Conservation (phyloP, 2,888 invertebrate genomes). For the Nysson spinosus region DNA sequence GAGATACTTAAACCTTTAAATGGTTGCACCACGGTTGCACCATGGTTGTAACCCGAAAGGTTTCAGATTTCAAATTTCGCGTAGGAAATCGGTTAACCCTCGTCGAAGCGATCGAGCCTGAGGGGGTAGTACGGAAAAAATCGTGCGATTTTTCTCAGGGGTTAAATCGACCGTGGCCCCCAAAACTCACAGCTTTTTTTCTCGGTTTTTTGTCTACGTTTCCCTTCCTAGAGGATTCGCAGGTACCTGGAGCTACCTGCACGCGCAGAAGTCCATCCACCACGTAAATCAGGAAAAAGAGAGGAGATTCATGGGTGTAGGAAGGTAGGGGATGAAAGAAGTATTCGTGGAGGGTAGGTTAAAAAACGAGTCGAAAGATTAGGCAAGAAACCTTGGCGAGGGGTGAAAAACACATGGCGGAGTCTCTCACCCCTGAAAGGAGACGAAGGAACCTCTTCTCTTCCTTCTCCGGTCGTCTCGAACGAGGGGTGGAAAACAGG, state of each 20-base stretch:
- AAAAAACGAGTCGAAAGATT: too few relatives aligned
- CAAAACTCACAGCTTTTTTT: conserved; percentile 39
- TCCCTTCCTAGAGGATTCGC: conserved; percentile 30
- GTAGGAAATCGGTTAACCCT: conserved; percentile 76
- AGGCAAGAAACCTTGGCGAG: conserved; percentile 56
- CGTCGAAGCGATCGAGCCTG: conserved; percentile 49
- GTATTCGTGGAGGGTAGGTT: too few relatives aligned
- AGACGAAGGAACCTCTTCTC: conserved; percentile 17
- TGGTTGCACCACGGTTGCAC: conserved; percentile 59
- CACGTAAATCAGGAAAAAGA: neutral
- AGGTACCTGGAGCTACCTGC: conserved; percentile 60
- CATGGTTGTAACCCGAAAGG: conserved; percentile 19
- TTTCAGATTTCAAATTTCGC: conserved; percentile 71
- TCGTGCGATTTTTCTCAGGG: conserved; percentile 74
- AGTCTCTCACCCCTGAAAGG: conserved; percentile 3
- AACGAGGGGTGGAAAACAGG: conserved; percentile 66
- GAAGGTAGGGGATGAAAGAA: too few relatives aligned
- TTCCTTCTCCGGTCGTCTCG: conserved; percentile 1
- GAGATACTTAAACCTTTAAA: conserved; percentile 77
- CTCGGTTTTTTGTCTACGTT: conserved; percentile 9
- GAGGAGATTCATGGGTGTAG: conserved; percentile 4
- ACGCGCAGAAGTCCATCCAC: conserved; percentile 34
- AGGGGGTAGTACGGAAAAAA: too few relatives aligned
- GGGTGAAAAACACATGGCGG: conserved; percentile 63
- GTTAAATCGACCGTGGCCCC: conserved; percentile 76